Base-by-base conservation (phyloP, 2,797 vertebrate genomes). In the Chelonia mydas region DNA sequence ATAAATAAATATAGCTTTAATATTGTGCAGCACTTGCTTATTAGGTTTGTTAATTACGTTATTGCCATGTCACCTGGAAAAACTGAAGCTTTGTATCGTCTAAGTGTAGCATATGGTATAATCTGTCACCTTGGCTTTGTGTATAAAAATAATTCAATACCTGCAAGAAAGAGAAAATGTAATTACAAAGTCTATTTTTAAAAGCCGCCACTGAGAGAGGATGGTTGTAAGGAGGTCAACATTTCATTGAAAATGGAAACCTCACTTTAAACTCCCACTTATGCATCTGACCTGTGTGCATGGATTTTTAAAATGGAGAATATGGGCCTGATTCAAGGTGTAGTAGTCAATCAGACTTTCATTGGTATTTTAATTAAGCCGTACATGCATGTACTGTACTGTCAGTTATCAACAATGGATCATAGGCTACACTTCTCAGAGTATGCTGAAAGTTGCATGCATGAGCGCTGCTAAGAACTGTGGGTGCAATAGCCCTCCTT, bases 161-260 rank as follows among this genome's bases (percentile, higher is more conserved):
- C 50, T 78, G 19, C 47, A 85, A 88, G 65, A 86, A 90, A 87
- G 55, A 88, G 49, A 90, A 95, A 95, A 89, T n/a, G 13, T 83
- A 87, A 87, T 92, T 94, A 61, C 2, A 2, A 79, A 0, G 3
- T 33, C 7, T 55, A 49, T 31, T 88, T 76, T 31, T 93, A 45
- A 86, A 95, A 91, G 10, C 54, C 89, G 13, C 47, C n/a, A 76
- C 27, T 37, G 61, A 93, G 28, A 51, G 57, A 72, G 93, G 93
- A 90, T 80, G 27, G 10, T 7, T 3, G 27, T 15, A 80, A 89
- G 15, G 27, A 85, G 57, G 76, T 92, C 84, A 92, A 72, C 25
- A 37, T 82, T 93, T 90, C 80, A 6, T 13, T 55, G 7, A 87
- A 53, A 8, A 0, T 6, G 55, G 74, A 86, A 57, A 12, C 49